Base-by-base conservation (phyloP, 2,113 vertebrate species). In the Solea senegalensis region DNA sequence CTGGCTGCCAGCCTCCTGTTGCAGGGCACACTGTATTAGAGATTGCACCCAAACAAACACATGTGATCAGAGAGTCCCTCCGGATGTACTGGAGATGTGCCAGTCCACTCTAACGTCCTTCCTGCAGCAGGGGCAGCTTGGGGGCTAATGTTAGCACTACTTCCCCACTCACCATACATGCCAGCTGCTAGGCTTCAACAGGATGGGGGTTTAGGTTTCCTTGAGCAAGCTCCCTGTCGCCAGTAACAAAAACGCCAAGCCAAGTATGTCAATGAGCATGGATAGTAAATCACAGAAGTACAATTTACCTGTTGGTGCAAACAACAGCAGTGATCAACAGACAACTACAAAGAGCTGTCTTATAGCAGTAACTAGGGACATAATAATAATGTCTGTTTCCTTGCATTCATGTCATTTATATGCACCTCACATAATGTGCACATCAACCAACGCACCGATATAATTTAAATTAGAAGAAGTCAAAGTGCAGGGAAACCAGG, bases 11-110 rank as follows among this genome's bases (percentile, higher is more conserved):
- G 85, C 69, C 75, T 79, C 55, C 66, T 74, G 76, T 67, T 76
- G 68, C 65, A 83, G 57, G 63, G 67, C 66, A 39, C 68, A 72
- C 71, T 59, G 66, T 68, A 77, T 80, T 75, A 84, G 43, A 78
- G 63, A 68, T 71, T 79, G 72, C 89, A 92, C 89, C 92, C 90
- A 92, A 94, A 93, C 91, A 94, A 90, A 92, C 80, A 79, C 76
- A 75, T 89, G 83, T 83, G 78, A 83, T 80, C 62, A 80, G 69
- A 88, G 84, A 57, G 48, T 71, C 77, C 69, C 74, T 66, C 63
- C 2, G 78, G 80, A 88, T 83, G 71, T 43, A 46, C 71, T 88
- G 85, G 84, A 76, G 43, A 53, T 48, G 68, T 46, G 83, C 90
- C 90, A 88, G 74, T 72, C 56, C 60, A 81, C 73, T 89, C 64